A percentile compares a stretch with the other conserved stretches of the same genome.
phyloP scores from a whole-genome alignment of 2,113 vertebrate species.

The Pycnonotus jocosus region DNA sequence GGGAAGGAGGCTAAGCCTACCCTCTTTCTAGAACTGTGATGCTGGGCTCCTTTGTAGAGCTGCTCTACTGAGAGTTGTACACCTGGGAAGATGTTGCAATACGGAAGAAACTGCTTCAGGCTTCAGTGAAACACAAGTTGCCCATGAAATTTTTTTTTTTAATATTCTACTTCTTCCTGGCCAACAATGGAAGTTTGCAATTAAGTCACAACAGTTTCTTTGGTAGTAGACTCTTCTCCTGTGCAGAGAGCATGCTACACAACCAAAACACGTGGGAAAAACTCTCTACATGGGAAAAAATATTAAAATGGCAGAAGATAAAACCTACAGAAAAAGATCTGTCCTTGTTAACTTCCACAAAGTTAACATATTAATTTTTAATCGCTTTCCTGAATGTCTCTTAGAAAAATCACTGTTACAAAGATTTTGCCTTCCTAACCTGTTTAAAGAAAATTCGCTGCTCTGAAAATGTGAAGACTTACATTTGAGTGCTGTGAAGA shows the following conservation, averaged over 20 bases:
- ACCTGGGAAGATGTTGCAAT: rapidly evolving
- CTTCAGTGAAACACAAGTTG: neutral
- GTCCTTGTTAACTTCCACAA: neutral
- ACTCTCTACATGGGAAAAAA: neutral
- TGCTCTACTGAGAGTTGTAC: neutral
- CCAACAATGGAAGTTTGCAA: neutral
- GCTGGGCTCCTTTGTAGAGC: neutral
- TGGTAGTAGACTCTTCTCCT: neutral
- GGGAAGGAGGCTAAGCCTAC: neutral
- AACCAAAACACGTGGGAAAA: neutral
- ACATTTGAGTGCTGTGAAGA: neutral
- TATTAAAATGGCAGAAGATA: neutral
- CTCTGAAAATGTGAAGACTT: neutral
- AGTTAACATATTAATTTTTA: neutral
- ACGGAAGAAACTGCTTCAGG: neutral
- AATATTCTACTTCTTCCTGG: neutral
- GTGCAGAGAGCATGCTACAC: neutral
- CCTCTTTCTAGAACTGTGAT: neutral
- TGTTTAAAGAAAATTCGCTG: neutral
- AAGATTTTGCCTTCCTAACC: neutral
- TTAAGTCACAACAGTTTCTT: neutral
- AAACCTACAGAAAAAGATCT: neutral
- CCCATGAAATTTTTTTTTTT: neutral
- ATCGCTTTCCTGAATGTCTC: neutral
- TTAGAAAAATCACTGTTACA: neutral